Percentiles rank a stretch among this genome's conserved stretches.
Conservation (phyloP, 2,888 invertebrate species). For the Mythimna albipuncta region DNA sequence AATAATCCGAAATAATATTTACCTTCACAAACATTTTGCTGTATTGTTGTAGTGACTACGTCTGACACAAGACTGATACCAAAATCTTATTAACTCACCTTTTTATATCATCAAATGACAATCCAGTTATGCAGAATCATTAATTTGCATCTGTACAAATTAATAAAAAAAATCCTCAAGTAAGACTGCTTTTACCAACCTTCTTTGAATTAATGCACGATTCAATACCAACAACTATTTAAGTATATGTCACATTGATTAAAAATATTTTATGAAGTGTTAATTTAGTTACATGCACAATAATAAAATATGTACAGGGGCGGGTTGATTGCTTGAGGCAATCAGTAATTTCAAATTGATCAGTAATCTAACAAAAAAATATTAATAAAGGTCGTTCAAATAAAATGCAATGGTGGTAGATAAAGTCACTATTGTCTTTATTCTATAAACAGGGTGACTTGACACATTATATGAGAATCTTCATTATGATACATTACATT, state of each 20-base stretch:
- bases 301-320: conserved; percentile 12
- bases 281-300: conserved; percentile 16
- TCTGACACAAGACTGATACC: conserved; percentile 73
- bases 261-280: background rate
- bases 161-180: conserved; percentile 12
- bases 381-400: background rate
- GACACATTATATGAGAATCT: background rate
- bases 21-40: conserved; percentile 84
- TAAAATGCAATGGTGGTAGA: background rate
- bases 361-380: background rate
- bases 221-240: conserved; percentile 41
- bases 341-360: background rate
- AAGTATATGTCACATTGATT: background rate
- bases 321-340: background rate
- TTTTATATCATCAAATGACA: conserved; percentile 73
- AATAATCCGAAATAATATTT: conserved; percentile 49
- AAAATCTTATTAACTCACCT: conserved; percentile 48
- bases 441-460: background rate
- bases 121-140: conserved; percentile 62
- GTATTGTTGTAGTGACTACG: conserved; percentile 76
- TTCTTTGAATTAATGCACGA: conserved; percentile 17
- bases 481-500: background rate
- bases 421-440: background rate
- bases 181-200: conserved; percentile 31
- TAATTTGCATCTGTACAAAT: background rate